Base-by-base conservation (phyloP, 2,113 vertebrate genomes). In the Sorex fumeus region DNA sequence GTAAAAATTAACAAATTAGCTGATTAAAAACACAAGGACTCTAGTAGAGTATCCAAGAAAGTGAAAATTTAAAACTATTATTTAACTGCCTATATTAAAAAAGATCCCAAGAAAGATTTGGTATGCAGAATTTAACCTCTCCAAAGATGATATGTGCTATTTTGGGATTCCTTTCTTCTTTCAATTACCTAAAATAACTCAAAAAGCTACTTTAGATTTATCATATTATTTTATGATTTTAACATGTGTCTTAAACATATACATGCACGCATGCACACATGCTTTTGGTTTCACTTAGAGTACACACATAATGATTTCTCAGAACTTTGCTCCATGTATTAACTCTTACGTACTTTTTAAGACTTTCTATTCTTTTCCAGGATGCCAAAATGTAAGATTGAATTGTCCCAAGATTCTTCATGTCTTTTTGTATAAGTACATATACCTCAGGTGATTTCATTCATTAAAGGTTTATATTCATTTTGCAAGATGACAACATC, bases 361-460 rank as follows among this genome's bases (percentile, higher is more conserved):
- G 34, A 67, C 2, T 74, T 86, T 4, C 2, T 77, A 45, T 82
- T 82, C 47, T 87, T 90, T 91, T 79, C 25, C 30, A 67, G n/a
- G 25, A 72, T 36, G 6, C 50, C 66, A 71, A 27, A 28, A 60
- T 23, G 32, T 87, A 27, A 84, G 15, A 18, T 30, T 40, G 40
- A 40, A 36, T 64, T 90, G 28, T 25, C 34, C 28, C 50, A 69
- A 21, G n/a, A 40, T 79, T 84, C 53, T 34, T 62, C 66, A 27
- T 28, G 83, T 70, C 79, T 88, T 84, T 81, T n/a, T 91, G 19
- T n/a, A 47, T n/a, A 85, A 87, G 57, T 69, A 85, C 0, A 30
- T 21, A 10, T 6, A 36, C 15, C 19, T 27, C 0, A 72, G 57
- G 30, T 27, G 9, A 86, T 27, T 70, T 62, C 4, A 34, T 64